Percentiles rank a stretch among this genome's conserved stretches.
These are phyloP conservation scores for Melipona bicolor DNA, from an alignment of 2,888 invertebrate genomes.

Conservation along the genomic window DNA sequence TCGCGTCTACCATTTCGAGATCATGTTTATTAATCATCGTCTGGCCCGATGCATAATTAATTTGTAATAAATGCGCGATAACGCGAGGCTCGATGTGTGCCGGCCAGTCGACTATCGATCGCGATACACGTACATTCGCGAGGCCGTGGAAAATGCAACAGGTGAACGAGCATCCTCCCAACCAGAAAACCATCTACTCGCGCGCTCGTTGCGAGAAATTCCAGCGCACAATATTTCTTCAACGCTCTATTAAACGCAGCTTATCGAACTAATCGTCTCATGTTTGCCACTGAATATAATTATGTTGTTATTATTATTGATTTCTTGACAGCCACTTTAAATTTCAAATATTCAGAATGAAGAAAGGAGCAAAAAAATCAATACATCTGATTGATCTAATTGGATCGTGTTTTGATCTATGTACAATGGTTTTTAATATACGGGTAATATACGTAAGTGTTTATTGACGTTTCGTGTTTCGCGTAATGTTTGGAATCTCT, in stretches of 20 bases:
- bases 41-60: slow-evolving; percentile 77
- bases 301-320: no score
- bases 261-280: background rate
- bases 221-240: no score
- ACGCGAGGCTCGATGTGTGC: background rate
- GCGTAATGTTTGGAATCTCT: no score
- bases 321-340: no score
- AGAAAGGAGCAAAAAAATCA: no score
- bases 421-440: no score
- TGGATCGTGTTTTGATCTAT: no score
- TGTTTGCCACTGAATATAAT: background rate
- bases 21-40: slow-evolving; percentile 49
- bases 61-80: slow-evolving; percentile 76
- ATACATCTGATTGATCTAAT: no score
- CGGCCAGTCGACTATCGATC: slow-evolving; percentile 64
- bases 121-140: slow-evolving; percentile 9
- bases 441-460: no score
- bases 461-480: no score
- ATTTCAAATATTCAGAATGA: no score
- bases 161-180: slow-evolving; percentile 62
- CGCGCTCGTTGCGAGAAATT: background rate
- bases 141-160: slow-evolving; percentile 61
- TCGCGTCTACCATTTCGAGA: slow-evolving; percentile 37
- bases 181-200: slow-evolving; percentile 27
- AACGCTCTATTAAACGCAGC: no score